phyloP scores from a whole-genome alignment of 2,797 vertebrate genomes.

The Melanitta fusca region DNA sequence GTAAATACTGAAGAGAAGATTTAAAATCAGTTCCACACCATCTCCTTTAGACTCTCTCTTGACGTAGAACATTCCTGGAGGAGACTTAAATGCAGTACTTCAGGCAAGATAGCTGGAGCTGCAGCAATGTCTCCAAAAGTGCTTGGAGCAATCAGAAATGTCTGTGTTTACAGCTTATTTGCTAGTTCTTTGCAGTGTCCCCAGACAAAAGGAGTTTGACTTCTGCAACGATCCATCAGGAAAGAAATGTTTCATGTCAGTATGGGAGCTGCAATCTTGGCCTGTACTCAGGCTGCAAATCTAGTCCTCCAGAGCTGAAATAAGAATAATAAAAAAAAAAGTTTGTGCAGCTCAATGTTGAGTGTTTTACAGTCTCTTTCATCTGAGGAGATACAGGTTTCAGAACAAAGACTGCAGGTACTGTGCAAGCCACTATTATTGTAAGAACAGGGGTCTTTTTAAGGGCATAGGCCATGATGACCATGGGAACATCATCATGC shows the following conservation, averaged over 20 bases:
- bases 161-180: not conserved
- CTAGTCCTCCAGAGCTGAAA: not conserved
- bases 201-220: not conserved
- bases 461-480: rapidly evolving
- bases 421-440: not conserved
- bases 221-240: not conserved
- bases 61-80: not conserved
- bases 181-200: not conserved
- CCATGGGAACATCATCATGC: not conserved
- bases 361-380: not conserved
- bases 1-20: not conserved
- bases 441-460: not conserved
- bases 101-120: not conserved
- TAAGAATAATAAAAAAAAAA: no score
- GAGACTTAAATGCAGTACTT: not conserved
- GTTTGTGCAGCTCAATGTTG: not conserved
- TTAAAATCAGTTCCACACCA: not conserved
- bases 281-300: not conserved
- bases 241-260: not conserved
- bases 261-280: not conserved
- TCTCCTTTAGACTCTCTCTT: not conserved
- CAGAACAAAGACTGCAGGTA: not conserved
- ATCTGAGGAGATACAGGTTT: not conserved
- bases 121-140: not conserved
- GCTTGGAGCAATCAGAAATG: not conserved